Evolutionary conservation across 1,140 invertebrate species (phyloP), one percentile per base, ranked within the genome.

Genomic region (Mamestra configurata): DNA sequence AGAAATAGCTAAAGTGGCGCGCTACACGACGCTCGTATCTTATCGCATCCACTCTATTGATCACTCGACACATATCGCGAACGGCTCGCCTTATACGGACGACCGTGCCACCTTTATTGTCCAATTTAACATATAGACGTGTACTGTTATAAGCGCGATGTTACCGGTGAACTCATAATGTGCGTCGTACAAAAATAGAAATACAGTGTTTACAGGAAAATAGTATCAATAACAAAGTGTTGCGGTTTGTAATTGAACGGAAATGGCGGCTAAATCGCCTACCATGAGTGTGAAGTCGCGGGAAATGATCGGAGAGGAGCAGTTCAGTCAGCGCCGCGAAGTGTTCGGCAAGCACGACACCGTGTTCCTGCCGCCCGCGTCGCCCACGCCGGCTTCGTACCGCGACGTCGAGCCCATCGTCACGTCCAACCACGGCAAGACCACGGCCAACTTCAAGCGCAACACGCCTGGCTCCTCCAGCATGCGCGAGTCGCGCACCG

Each of bases 141-240:
- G 90, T 89, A 86, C 89, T 88, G 87, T 86, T 90, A 90, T 91
- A 88, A 84, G 82, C 89, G 87, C 91, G 88, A 92, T 93, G 91
- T 90, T 92, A 92, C 92, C 88, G 91, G 91, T 94, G 93, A 94
- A 92, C 89, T 94, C 91, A 94, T 94, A 90, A 93, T 93, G 92
- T 93, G 92, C 87, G 89, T 83, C 82, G 90, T 89, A 89, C 89
- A 82, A 88, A 93, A 93, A 94, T 93, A 93, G 92, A 93, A 90
- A 86, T 82, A 90, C 88, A 89, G 89, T 90, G 92, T 92, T 92
- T 92, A 86, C 89, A 94, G 92, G 93, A 94, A 94, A 94, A 94
- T 93, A 91, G 92, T 90, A 90, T 91, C 88, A 93, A 93, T 91
- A 93, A 93, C 89, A 92, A 88, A 92, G 91, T 93, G 91, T 90